phyloP scores from a whole-genome alignment of 2,888 invertebrate species.

The Catocala sponsa region DNA sequence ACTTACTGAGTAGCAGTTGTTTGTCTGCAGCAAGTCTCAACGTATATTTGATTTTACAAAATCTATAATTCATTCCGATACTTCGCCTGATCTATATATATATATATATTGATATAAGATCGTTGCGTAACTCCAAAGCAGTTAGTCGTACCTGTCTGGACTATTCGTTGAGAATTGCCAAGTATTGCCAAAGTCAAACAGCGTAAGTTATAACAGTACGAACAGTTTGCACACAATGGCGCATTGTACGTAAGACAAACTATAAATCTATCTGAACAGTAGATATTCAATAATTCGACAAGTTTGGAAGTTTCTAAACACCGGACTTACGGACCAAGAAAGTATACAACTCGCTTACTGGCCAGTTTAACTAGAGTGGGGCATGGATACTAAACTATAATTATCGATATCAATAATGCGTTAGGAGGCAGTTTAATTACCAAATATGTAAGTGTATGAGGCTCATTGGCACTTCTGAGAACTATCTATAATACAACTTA shows the following conservation, averaged over 20 bases:
- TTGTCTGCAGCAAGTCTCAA: no score
- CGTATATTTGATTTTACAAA: no score
- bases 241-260: slow-evolving; percentile 77
- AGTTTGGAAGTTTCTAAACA: slow-evolving; percentile 77
- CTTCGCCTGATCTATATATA: no score
- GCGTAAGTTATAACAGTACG: slow-evolving; percentile 50
- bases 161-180: slow-evolving; percentile 31
- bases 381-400: not conserved
- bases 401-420: slow-evolving; percentile 28
- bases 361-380: slow-evolving; percentile 56
- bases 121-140: slow-evolving; percentile 7
- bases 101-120: not conserved
- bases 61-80: no score
- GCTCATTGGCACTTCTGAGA: no score
- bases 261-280: slow-evolving; percentile 69
- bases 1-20: no score
- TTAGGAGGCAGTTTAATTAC: no score
- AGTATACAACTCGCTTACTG: slow-evolving; percentile 78
- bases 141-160: slow-evolving; percentile 16
- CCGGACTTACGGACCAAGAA: slow-evolving; percentile 87
- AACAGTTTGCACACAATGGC: slow-evolving; percentile 56
- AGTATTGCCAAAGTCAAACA: slow-evolving; percentile 49
- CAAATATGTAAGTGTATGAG: no score
- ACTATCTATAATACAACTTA: no score
- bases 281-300: slow-evolving; percentile 81